Percentiles rank a stretch among this genome's conserved stretches.
Conservation (phyloP, 2,888 invertebrate species). For the Trissoscelio sp. region DNA sequence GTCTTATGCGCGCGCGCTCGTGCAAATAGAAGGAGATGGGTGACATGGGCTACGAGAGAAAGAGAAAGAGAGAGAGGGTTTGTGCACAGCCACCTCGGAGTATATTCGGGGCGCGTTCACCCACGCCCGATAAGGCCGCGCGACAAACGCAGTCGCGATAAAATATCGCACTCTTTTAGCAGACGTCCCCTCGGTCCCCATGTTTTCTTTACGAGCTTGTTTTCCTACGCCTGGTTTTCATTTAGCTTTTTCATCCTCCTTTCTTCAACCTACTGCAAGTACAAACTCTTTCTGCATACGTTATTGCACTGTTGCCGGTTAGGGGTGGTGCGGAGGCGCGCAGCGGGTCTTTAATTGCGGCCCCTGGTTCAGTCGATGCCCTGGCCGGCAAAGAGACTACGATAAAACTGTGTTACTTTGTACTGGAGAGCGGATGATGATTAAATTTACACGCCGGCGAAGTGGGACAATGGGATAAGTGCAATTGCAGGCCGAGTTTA, state of each 20-base stretch:
- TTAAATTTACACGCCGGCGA: constrained; percentile 50
- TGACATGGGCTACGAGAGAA: not conserved
- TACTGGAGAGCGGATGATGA: constrained; percentile 15
- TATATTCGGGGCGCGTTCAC: constrained; percentile 63
- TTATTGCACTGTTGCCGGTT: constrained; percentile 59
- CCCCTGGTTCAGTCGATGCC: constrained; percentile 33
- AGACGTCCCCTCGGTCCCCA: constrained; percentile 10
- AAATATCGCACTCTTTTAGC: constrained; percentile 60
- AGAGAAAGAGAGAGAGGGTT: constrained; percentile 14
- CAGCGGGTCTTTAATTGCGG: constrained; percentile 38
- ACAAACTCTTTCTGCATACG: constrained; percentile 65
- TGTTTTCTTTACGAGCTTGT: constrained; percentile 69
- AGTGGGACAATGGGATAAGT: constrained; percentile 37
- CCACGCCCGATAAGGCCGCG: constrained; percentile 68
- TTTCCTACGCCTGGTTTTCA: constrained; percentile 67
- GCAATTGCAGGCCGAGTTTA: constrained; percentile 16
- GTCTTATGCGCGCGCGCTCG: constrained; percentile 71
- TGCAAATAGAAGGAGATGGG: constrained; percentile 56
- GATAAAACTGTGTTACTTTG: constrained; percentile 52
- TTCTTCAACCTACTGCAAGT: constrained; percentile 39
- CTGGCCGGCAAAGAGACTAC: constrained; percentile 41
- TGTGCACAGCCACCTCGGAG: constrained; percentile 39
- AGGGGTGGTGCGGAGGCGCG: not conserved
- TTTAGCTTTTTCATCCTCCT: constrained; percentile 58
- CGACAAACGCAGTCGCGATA: constrained; percentile 69